These are phyloP conservation scores for Muscicapa striata DNA, from an alignment of 2,797 vertebrate species.

Conservation along the genomic window DNA sequence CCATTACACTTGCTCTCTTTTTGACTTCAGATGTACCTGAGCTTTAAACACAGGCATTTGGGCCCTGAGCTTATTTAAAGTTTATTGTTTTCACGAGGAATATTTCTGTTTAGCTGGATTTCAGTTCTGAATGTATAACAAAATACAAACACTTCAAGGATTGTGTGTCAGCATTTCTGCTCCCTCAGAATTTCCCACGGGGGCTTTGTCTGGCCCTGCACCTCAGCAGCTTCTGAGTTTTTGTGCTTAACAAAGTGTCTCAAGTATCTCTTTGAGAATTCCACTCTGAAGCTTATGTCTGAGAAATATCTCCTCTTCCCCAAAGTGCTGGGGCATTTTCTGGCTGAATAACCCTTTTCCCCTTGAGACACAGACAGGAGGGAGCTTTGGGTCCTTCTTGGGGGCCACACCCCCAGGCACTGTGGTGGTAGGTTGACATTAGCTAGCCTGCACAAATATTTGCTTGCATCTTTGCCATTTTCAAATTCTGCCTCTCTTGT, in stretches of 20 bases:
- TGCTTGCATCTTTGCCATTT: slow-evolving; percentile 30
- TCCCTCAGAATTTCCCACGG: background rate
- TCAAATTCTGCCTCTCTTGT: slow-evolving; percentile 23
- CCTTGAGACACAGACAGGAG: background rate
- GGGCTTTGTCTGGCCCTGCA: background rate
- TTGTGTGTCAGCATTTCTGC: background rate
- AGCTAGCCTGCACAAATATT: slow-evolving; percentile 41
- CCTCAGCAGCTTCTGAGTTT: background rate
- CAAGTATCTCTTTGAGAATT: background rate
- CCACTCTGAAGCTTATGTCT: background rate
- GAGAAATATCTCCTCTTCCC: background rate
- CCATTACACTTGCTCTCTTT: background rate
- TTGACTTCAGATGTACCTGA: background rate
- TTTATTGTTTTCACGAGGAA: background rate
- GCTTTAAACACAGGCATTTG: background rate
- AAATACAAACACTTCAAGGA: background rate
- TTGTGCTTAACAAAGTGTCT: background rate
- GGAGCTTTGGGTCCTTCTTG: background rate
- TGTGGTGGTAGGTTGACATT: background rate
- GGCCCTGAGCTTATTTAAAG: background rate
- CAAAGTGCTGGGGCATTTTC: background rate
- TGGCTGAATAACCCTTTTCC: background rate
- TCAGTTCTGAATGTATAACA: background rate
- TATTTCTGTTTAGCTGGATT: background rate
- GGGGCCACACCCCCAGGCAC: background rate